Percentiles rank a stretch among this genome's conserved stretches.
phyloP scores from a whole-genome alignment of 2,113 vertebrate genomes.

The Zosterops pallidus region DNA sequence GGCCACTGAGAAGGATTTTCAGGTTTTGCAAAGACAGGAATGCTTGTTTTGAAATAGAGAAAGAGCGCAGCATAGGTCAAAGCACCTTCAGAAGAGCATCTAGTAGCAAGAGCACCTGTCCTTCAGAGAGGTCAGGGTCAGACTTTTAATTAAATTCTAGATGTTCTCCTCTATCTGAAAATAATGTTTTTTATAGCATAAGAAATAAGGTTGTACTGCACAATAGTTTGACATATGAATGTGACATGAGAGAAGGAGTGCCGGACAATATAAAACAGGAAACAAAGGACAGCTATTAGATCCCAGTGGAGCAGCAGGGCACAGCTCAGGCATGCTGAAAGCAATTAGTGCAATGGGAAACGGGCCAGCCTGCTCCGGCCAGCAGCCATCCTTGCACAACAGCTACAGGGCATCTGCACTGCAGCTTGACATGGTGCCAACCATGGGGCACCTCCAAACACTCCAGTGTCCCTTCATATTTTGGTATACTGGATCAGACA shows the following conservation, averaged over 20 bases:
- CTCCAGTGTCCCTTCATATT: background rate
- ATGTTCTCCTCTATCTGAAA: background rate
- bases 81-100: background rate
- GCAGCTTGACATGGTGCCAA: background rate
- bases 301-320: background rate
- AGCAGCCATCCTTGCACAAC: background rate
- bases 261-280: background rate
- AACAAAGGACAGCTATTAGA: background rate
- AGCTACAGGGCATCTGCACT: background rate
- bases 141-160: background rate
- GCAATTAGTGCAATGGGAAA: background rate
- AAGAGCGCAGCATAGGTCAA: background rate
- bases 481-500: background rate
- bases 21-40: background rate
- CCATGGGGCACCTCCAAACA: background rate
- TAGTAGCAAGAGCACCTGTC: background rate
- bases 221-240: background rate
- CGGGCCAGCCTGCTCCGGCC: background rate
- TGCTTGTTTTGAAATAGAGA: background rate
- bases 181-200: background rate
- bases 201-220: background rate
- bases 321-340: background rate
- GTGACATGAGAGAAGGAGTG: background rate
- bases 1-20: background rate
- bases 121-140: background rate